phyloP scores from a whole-genome alignment of 2,888 invertebrate species.

The Epinotia nisella region DNA sequence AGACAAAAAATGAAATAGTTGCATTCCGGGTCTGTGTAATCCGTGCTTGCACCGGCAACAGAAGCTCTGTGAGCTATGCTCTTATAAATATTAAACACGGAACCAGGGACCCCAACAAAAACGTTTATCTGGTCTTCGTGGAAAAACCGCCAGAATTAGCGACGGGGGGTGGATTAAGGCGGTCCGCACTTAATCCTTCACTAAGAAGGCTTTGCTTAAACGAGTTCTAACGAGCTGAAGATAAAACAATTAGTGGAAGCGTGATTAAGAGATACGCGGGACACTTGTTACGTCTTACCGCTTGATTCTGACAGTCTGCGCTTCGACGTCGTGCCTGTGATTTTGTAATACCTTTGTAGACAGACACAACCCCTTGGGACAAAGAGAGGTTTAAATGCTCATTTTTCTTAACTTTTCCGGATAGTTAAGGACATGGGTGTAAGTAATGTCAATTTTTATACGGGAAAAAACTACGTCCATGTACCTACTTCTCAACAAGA shows the following conservation, averaged over 20 bases:
- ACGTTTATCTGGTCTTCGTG: slow-evolving; percentile 82
- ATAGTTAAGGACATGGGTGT: neutral
- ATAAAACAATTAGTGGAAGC: slow-evolving; percentile 83
- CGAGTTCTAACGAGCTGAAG: slow-evolving; percentile 85
- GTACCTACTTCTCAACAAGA: too few species aligned
- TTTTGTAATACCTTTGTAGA: slow-evolving; percentile 47
- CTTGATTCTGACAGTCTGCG: slow-evolving; percentile 57
- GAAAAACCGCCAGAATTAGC: slow-evolving; percentile 84
- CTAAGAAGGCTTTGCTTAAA: slow-evolving; percentile 85
- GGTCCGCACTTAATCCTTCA: slow-evolving; percentile 84
- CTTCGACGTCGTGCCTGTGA: slow-evolving; percentile 57
- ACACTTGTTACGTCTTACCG: slow-evolving; percentile 82
- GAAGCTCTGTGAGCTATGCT: slow-evolving; percentile 72
- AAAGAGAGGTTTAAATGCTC: neutral
- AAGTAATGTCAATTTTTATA: neutral
- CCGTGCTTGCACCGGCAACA: slow-evolving; percentile 73
- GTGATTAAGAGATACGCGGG: slow-evolving; percentile 83
- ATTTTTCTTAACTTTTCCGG: neutral
- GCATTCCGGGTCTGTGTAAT: slow-evolving; percentile 70
- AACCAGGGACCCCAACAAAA: slow-evolving; percentile 77
- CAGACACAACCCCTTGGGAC: neutral
- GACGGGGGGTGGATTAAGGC: slow-evolving; percentile 82
- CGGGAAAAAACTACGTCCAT: too few species aligned
- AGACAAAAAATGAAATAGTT: slow-evolving; percentile 64
- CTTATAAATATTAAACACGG: slow-evolving; percentile 82